A percentile compares a stretch with the other conserved stretches of the same genome.
Evolutionary conservation across 2,113 vertebrate species (phyloP).

Genomic region (Podilymbus podiceps): DNA sequence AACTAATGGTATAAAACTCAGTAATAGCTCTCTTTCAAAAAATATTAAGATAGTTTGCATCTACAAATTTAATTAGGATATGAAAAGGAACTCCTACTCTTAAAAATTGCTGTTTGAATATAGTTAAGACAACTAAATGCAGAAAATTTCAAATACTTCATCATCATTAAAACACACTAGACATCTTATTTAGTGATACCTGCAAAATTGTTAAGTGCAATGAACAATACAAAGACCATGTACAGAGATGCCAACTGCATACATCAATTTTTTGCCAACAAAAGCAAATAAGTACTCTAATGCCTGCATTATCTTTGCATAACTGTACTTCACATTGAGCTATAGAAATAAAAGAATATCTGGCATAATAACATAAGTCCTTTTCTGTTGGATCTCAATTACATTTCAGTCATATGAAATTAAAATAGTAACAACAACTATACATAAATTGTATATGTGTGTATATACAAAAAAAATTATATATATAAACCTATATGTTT

Average conservation of each 20-base stretch:
- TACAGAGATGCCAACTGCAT: not conserved
- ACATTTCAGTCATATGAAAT: not conserved
- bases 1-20: not conserved
- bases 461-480: not conserved
- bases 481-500: not conserved
- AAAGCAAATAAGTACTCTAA: not conserved
- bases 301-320: not conserved
- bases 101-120: not conserved
- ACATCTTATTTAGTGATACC: not conserved
- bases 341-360: not conserved
- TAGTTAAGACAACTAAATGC: not conserved
- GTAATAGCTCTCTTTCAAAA: not conserved
- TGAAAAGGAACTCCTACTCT: not conserved
- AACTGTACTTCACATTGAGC: not conserved
- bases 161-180: not conserved
- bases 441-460: accelerated
- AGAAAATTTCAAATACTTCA: not conserved
- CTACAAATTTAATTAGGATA: not conserved
- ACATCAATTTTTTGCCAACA: not conserved
- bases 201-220: not conserved
- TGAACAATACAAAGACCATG: accelerated
- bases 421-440: not conserved
- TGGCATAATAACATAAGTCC: not conserved
- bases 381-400: not conserved
- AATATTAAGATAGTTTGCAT: not conserved